Evolutionary conservation across 2,797 vertebrate species (phyloP).

Genomic region (Hippocampus kuda): DNA sequence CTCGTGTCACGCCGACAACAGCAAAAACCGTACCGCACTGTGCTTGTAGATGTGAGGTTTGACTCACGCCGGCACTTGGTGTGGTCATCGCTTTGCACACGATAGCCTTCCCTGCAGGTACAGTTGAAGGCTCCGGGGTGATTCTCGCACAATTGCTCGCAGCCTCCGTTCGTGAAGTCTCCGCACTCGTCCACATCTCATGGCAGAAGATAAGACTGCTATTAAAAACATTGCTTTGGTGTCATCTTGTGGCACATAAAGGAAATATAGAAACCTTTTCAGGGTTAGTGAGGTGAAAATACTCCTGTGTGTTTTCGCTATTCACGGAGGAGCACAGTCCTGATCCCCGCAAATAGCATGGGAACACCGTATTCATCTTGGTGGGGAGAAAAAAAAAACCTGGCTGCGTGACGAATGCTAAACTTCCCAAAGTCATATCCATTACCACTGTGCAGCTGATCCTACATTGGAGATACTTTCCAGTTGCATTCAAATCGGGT

Average conservation of each 20-base stretch:
- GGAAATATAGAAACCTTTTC: no score
- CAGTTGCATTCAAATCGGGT: background rate
- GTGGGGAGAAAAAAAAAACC: no score
- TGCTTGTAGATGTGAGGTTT: background rate
- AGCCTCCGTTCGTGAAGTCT: conserved; percentile 72
- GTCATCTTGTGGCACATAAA: background rate
- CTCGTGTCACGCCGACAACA: background rate
- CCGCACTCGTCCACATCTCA: conserved; percentile 71
- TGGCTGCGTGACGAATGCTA: no score
- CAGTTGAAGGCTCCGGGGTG: conserved; percentile 65
- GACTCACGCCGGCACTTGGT: conserved; percentile 71
- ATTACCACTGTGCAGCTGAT: background rate
- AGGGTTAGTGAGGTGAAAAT: no score
- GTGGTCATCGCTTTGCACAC: conserved; percentile 55
- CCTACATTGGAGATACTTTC: background rate
- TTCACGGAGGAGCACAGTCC: no score
- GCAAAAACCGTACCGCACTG: background rate
- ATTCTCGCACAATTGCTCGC: conserved; percentile 72
- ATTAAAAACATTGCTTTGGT: background rate
- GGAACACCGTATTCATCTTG: no score
- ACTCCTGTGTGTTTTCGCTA: no score
- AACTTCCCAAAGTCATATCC: background rate
- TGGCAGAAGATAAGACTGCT: conserved; percentile 6
- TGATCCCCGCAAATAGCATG: no score
- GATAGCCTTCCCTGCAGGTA: conserved; percentile 63